Percentiles rank a stretch among this genome's conserved stretches.
These are phyloP conservation scores for Brachyopa scutellaris DNA, from an alignment of 2,888 invertebrate genomes.

Conservation along the genomic window DNA sequence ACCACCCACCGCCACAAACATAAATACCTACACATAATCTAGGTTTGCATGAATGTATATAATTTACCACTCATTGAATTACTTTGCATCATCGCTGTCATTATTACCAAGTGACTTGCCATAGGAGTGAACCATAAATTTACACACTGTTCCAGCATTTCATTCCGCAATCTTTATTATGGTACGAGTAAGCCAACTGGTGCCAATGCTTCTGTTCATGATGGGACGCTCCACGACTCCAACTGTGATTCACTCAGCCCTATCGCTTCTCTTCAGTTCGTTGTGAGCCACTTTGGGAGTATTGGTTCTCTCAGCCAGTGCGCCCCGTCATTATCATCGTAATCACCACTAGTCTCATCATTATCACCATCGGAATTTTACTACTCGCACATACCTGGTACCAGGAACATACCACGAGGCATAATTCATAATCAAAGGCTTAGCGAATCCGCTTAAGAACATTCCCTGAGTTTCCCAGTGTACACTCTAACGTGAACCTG, in stretches of 20 bases:
- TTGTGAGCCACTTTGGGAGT: conserved; percentile 41
- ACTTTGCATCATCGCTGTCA: conserved; percentile 52
- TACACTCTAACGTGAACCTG: conserved; percentile 20
- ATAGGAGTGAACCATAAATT: conserved; percentile 38
- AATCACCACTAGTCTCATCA: conserved; percentile 69
- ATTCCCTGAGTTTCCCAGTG: conserved; percentile 27
- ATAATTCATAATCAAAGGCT: conserved; percentile 72
- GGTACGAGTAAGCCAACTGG: conserved; percentile 39
- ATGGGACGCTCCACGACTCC: conserved; percentile 7
- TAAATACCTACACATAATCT: background rate
- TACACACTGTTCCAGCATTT: conserved; percentile 29
- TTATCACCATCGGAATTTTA: conserved; percentile 58
- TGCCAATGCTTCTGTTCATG: conserved; percentile 28
- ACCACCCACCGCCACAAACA: background rate
- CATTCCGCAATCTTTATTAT: conserved; percentile 12
- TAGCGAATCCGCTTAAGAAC: conserved; percentile 66
- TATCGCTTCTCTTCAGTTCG: conserved; percentile 4
- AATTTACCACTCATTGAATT: conserved; percentile 1
- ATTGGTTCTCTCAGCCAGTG: conserved; percentile 35
- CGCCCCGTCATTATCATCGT: conserved; percentile 62
- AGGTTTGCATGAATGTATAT: background rate
- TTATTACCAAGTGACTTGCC: conserved; percentile 54
- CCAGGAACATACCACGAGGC: conserved; percentile 49
- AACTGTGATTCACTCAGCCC: background rate
- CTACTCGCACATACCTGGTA: too few species aligned